A percentile compares a stretch with the other conserved stretches of the same genome.
These are phyloP conservation scores for Brachionus manjavacas DNA, from an alignment of 1,140 invertebrate species.

Conservation along the genomic window DNA sequence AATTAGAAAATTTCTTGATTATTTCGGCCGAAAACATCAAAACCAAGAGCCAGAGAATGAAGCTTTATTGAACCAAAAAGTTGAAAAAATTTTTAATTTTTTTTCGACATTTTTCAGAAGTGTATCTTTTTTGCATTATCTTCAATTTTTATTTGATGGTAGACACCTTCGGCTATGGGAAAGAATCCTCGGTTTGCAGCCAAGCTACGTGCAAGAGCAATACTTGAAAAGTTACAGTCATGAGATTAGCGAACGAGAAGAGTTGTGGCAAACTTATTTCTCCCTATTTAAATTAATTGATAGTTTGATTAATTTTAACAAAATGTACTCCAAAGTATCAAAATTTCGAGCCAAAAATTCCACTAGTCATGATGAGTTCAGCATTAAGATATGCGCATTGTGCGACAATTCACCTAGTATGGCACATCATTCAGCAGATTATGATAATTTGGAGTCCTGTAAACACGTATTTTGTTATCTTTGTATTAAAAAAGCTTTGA, in stretches of 20 bases:
- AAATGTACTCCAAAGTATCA: neutral
- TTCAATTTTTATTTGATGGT: conserved; percentile 12
- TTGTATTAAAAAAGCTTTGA: conserved; percentile 13
- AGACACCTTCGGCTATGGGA: conserved; percentile 14
- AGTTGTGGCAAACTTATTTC: conserved; percentile 41
- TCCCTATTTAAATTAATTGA: conserved; percentile 15
- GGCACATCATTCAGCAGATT: neutral
- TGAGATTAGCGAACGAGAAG: conserved; percentile 8
- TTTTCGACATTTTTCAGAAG: neutral
- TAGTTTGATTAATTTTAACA: conserved; percentile 5
- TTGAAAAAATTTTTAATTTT: neutral
- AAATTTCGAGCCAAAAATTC: neutral
- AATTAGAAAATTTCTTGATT: neutral
- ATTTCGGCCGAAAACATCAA: neutral
- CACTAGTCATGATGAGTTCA: neutral
- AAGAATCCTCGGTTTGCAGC: neutral
- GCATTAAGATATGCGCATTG: conserved; percentile 3
- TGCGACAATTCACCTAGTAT: conserved; percentile 11
- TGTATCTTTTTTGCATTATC: neutral
- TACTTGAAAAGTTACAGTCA: neutral
- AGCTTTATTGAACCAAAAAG: neutral
- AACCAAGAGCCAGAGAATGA: neutral
- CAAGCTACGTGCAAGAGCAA: neutral
- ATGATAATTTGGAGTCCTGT: neutral
- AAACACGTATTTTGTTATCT: conserved; percentile 23